Conservation (phyloP, 1,140 invertebrate genomes). For the Solenopsis invicta region DNA sequence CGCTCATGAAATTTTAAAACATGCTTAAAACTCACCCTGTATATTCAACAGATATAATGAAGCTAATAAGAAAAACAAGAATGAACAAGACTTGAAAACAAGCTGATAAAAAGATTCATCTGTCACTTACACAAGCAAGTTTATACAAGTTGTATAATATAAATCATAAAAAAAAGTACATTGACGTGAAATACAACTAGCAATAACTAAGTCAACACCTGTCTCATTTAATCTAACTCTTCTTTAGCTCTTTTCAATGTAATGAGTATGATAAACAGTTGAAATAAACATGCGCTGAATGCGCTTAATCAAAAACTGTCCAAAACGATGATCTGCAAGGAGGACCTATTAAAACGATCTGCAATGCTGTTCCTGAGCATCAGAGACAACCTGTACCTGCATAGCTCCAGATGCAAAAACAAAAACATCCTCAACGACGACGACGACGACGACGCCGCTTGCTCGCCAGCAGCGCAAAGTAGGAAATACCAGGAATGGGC, state of each 20-base stretch:
- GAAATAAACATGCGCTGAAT: too few relatives aligned
- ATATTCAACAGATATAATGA: not conserved
- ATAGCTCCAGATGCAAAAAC: not conserved
- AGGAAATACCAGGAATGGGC: slow-evolving; percentile 82
- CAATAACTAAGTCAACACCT: not conserved
- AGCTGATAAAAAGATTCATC: not conserved
- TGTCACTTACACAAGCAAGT: not conserved
- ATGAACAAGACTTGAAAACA: not conserved
- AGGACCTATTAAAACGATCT: not conserved
- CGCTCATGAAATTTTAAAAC: too few relatives aligned
- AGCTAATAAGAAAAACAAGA: not conserved
- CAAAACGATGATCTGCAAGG: not conserved
- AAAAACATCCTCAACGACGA: slow-evolving; percentile 24
- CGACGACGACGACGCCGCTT: slow-evolving; percentile 2
- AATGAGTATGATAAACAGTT: not conserved
- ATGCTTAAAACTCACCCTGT: too few relatives aligned
- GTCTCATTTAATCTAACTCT: not conserved
- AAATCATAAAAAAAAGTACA: not conserved
- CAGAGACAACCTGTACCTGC: not conserved
- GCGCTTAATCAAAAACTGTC: not conserved
- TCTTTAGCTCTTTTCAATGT: not conserved
- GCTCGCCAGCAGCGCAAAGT: slow-evolving; percentile 52
- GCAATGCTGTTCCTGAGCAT: not conserved
- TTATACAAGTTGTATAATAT: not conserved
- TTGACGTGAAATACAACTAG: not conserved